Conservation (phyloP, 2,888 invertebrate genomes). For the Synergus gifuensis region DNA sequence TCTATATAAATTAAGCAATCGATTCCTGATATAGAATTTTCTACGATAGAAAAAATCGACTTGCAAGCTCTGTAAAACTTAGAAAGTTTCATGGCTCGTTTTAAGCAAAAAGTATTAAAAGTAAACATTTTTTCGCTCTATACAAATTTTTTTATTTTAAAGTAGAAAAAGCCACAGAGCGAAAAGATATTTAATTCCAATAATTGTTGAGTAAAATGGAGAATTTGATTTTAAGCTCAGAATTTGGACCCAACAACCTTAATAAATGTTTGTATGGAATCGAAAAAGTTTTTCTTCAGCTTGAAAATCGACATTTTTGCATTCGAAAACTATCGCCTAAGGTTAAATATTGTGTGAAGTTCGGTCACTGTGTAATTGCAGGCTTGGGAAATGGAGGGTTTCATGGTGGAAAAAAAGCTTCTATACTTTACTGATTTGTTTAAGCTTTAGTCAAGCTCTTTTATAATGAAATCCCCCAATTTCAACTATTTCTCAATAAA, state of each 20-base stretch:
- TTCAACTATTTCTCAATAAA: not conserved
- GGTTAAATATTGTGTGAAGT: constrained; percentile 5
- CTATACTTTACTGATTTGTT: not conserved
- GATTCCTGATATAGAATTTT: constrained; percentile 28
- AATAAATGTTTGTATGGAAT: not conserved
- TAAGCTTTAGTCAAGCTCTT: not conserved
- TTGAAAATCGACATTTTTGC: constrained; percentile 16
- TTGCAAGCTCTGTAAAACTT: constrained; percentile 18
- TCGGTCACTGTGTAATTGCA: constrained; percentile 28
- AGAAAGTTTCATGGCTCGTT: constrained; percentile 1
- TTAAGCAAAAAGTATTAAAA: not conserved
- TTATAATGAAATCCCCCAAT: not conserved
- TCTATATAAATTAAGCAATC: constrained; percentile 5
- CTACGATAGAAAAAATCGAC: constrained; percentile 25
- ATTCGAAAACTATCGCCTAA: constrained; percentile 35
- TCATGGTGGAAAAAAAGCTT: not conserved
- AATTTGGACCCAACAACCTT: not conserved
- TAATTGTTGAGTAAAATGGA: no score
- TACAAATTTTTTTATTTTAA: no score
- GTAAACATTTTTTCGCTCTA: no score
- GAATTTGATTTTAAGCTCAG: no score
- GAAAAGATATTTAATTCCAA: no score
- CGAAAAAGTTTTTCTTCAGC: constrained; percentile 16
- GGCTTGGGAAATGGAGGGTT: constrained; percentile 6
- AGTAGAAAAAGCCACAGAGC: no score